Evolutionary conservation across 92 coral and sea anemone species (phyloP).

Genomic region (Epizoanthus scotinus): DNA sequence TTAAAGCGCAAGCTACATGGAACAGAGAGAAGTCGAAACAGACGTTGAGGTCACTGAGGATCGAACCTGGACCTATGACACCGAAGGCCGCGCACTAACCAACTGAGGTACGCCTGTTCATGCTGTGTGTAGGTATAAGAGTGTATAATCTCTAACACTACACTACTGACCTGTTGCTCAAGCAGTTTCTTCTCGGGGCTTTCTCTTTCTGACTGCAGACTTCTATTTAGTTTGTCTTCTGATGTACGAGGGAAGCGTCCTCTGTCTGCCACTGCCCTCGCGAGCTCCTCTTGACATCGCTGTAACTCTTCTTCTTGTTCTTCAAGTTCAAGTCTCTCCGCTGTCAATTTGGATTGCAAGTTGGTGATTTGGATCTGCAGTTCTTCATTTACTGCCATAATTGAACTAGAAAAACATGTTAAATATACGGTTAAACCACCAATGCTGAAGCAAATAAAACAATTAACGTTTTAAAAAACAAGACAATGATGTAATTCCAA

Average conservation of each 20-base stretch:
- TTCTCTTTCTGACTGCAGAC: not conserved
- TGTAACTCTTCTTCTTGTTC: conserved; percentile 36
- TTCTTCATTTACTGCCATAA: conserved; percentile 31
- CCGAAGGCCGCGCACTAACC: too few relatives aligned
- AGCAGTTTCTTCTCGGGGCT: conserved; percentile 23
- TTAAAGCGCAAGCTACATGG: too few relatives aligned
- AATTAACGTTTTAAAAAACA: too few relatives aligned
- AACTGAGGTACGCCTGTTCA: too few relatives aligned
- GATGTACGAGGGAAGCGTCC: not conserved
- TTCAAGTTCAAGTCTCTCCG: conserved; percentile 19
- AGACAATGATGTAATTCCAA: too few relatives aligned
- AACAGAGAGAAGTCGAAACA: too few relatives aligned
- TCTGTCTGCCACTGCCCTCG: conserved; percentile 10
- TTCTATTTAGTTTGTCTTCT: conserved; percentile 2
- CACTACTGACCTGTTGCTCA: conserved; percentile 5
- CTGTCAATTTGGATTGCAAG: conserved; percentile 16
- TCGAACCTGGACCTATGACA: too few relatives aligned
- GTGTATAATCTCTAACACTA: not conserved
- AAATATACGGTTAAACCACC: not conserved
- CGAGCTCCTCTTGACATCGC: conserved; percentile 15
- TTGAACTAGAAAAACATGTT: not conserved
- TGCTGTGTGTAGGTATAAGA: not conserved
- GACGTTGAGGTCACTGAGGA: too few relatives aligned
- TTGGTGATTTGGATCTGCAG: conserved; percentile 35
- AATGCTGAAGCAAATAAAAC: too few relatives aligned